These are phyloP conservation scores for Channa maculata DNA, from an alignment of 2,113 vertebrate species.

Conservation along the genomic window DNA sequence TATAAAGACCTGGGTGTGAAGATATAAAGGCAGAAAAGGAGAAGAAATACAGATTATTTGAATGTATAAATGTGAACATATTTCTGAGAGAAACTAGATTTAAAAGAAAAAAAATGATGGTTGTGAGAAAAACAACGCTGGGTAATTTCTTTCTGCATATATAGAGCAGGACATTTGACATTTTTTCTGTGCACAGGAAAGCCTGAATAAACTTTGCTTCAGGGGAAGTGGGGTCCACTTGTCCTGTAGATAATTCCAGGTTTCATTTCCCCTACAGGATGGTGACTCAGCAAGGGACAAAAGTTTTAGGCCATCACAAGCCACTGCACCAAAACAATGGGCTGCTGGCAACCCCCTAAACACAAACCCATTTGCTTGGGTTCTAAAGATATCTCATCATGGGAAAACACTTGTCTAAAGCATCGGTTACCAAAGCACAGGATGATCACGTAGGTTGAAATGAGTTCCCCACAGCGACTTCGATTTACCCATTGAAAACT, in stretches of 20 bases:
- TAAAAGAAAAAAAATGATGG: not conserved
- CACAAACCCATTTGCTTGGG: slow-evolving; percentile 16
- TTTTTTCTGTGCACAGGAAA: slow-evolving; percentile 73
- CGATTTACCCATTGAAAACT: not conserved
- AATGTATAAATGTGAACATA: slow-evolving; percentile 38
- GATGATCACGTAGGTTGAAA: not conserved
- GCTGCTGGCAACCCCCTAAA: slow-evolving; percentile 7
- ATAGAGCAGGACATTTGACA: slow-evolving; percentile 54
- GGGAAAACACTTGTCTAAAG: slow-evolving; percentile 40
- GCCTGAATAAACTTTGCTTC: slow-evolving; percentile 77
- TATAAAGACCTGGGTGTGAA: not conserved
- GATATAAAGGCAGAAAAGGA: slow-evolving; percentile 28
- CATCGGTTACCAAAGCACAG: slow-evolving; percentile 9
- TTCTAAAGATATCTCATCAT: slow-evolving; percentile 36
- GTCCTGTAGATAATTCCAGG: slow-evolving; percentile 68
- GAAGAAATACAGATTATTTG: slow-evolving; percentile 22
- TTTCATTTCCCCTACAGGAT: slow-evolving; percentile 80
- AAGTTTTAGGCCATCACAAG: slow-evolving; percentile 50
- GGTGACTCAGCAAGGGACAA: slow-evolving; percentile 73
- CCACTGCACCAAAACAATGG: slow-evolving; percentile 58
- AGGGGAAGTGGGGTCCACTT: slow-evolving; percentile 60
- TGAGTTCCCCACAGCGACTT: not conserved
- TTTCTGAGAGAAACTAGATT: slow-evolving; percentile 8
- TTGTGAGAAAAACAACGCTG: slow-evolving; percentile 26
- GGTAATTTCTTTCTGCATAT: slow-evolving; percentile 42